Conservation (phyloP, 2,113 vertebrate species). For the Falcunculus frontatus region DNA sequence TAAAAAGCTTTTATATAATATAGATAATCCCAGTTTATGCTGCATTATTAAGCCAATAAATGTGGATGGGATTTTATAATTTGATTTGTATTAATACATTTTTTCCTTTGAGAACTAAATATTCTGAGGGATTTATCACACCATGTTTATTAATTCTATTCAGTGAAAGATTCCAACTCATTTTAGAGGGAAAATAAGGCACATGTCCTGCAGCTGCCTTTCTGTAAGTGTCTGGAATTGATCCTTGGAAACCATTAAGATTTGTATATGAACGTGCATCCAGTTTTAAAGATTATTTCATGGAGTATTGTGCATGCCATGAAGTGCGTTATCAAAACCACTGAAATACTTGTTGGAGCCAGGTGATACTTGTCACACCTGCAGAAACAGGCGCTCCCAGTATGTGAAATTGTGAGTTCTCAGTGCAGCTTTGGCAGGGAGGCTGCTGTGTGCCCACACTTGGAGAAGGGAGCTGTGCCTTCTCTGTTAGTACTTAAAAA, state of each 20-base stretch:
- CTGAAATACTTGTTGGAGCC: background rate
- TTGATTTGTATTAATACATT: background rate
- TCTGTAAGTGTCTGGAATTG: background rate
- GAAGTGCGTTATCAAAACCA: background rate
- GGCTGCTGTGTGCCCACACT: background rate
- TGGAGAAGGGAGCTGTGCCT: background rate
- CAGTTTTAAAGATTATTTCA: background rate
- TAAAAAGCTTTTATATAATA: background rate
- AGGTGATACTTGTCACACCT: background rate
- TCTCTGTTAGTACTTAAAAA: background rate
- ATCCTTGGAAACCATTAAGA: background rate
- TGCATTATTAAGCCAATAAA: background rate
- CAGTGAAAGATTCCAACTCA: background rate
- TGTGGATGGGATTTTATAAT: background rate
- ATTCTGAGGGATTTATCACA: background rate
- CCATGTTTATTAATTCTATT: background rate
- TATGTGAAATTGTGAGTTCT: background rate
- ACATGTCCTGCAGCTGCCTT: background rate
- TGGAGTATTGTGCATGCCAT: background rate
- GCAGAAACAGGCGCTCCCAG: background rate
- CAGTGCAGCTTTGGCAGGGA: background rate
- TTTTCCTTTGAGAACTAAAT: background rate
- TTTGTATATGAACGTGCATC: background rate
- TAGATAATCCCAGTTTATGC: background rate
- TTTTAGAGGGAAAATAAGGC: background rate